Base-by-base conservation (phyloP, 2,888 invertebrate species). In the Nemotelus nigrinus region DNA sequence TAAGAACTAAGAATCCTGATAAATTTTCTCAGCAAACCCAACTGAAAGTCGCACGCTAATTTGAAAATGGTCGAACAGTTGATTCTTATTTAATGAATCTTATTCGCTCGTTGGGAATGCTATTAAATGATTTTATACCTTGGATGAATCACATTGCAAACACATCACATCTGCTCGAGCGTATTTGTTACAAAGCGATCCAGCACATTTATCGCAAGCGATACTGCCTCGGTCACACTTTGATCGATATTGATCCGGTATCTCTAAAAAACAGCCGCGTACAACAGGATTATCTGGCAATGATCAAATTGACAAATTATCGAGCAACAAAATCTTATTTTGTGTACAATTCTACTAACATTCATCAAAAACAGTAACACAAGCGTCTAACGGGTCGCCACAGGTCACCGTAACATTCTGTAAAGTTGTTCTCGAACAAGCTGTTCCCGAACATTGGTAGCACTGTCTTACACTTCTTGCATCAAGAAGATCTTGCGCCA, bases 201-300 rank as follows among this genome's bases (percentile, higher is more conserved):
- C 79, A 72, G 83, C 85, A 81, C 86, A 86, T 70, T 85, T 86
- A 80, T 84, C 83, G 47, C 85, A 85, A 10, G 81, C 82, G 2
- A 67, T 2, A 60, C 6, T 60, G 6, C 43, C 45, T 6, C 3
- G 7, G 3, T 41, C 44, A 63, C 86, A 86, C 10, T 82, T 84
- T 0, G 76, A 68, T 0, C 85, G 83, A 78, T 84, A 74, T 5
- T 82, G 75, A 4, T 81, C 77, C 0, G 85, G 83, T 50, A 85
- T 82, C 64, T 85, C 83, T 55, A 84, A 71, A 0, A 83, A 85
- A 77, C 86, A 86, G n/a, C 86, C 86, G 55, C 83, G 84, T 77
- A 80, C 83, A 2, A 85, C 78, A 2, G 85, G 82, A 63, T 80
- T 80, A 48, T 82, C 85, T 84, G 77, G 25, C 48, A 25, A 47